Evolutionary conservation across 1,140 invertebrate genomes (phyloP).

Genomic region (Centruroides sculpturatus): DNA sequence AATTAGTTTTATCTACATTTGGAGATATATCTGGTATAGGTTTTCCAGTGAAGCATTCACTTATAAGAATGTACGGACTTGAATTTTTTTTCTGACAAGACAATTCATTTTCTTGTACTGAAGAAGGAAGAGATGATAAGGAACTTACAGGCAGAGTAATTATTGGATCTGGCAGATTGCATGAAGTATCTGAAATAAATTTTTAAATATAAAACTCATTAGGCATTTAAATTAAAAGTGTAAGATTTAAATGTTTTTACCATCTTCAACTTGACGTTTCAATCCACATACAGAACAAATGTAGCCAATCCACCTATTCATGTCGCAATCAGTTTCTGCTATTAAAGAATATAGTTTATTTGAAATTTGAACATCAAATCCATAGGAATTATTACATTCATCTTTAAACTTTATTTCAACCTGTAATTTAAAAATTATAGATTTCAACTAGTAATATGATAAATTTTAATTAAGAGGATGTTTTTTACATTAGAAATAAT

Average conservation of each 20-base stretch:
- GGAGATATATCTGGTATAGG: conserved; percentile 20
- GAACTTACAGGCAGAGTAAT: too few species aligned
- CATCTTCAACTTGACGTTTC: conserved; percentile 53
- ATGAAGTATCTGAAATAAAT: too few species aligned
- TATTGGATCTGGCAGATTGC: too few species aligned
- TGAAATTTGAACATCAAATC: conserved; percentile 76
- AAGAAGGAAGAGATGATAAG: too few species aligned
- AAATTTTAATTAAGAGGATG: too few species aligned
- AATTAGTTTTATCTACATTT: too few species aligned
- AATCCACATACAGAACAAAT: conserved; percentile 82
- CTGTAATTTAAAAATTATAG: conserved; percentile 26
- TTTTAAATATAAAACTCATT: too few species aligned
- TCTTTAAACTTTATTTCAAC: conserved; percentile 67
- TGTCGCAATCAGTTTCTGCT: conserved; percentile 72
- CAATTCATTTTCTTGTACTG: too few species aligned
- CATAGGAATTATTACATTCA: conserved; percentile 61
- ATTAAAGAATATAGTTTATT: conserved; percentile 78
- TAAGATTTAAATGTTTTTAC: conserved; percentile 15
- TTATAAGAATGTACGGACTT: conserved; percentile 37
- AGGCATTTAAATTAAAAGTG: too few species aligned
- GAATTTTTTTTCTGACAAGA: conserved; percentile 8
- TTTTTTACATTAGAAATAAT: too few species aligned
- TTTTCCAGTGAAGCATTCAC: conserved; percentile 74
- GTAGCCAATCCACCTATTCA: conserved; percentile 86
- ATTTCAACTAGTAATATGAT: too few species aligned